Evolutionary conservation across 1,140 invertebrate genomes (phyloP).

Genomic region (Dendroctonus valens): DNA sequence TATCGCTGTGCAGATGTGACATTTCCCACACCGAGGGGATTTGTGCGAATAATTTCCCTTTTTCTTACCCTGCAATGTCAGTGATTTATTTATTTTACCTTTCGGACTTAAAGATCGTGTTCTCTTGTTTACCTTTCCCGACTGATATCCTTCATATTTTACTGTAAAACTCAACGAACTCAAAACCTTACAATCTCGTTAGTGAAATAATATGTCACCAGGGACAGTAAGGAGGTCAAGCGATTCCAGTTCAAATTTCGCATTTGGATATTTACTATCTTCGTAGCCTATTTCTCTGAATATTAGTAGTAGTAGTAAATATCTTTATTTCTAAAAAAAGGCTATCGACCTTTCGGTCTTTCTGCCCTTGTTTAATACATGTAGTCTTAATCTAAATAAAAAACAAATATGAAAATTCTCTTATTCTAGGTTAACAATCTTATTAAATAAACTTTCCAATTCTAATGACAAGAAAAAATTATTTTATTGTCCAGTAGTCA

Average conservation of each 20-base stretch:
- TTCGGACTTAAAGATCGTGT: slow-evolving; percentile 9
- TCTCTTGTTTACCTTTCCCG: slow-evolving; percentile 6
- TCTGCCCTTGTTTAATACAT: no score
- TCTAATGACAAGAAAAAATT: no score
- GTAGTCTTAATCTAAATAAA: no score
- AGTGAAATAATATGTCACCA: slow-evolving; percentile 3
- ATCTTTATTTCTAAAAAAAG: no score
- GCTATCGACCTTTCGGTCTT: no score
- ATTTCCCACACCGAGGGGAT: slow-evolving; percentile 14
- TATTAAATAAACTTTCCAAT: no score
- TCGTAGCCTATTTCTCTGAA: no score
- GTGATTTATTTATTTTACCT: slow-evolving; percentile 20
- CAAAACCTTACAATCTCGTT: slow-evolving; percentile 6
- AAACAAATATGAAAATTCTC: no score
- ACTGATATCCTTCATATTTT: slow-evolving; percentile 9
- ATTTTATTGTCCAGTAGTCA: no score
- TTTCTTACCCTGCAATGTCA: slow-evolving; percentile 18
- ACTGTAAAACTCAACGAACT: slow-evolving; percentile 7
- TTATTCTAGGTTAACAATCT: no score
- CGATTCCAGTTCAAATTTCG: background rate
- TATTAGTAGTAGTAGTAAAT: no score
- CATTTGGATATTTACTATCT: no score
- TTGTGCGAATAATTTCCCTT: slow-evolving; percentile 19
- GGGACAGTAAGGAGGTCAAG: background rate
- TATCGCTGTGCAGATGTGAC: slow-evolving; percentile 13